phyloP scores from a whole-genome alignment of 1,140 invertebrate genomes.

The Kradibia gibbosae region DNA sequence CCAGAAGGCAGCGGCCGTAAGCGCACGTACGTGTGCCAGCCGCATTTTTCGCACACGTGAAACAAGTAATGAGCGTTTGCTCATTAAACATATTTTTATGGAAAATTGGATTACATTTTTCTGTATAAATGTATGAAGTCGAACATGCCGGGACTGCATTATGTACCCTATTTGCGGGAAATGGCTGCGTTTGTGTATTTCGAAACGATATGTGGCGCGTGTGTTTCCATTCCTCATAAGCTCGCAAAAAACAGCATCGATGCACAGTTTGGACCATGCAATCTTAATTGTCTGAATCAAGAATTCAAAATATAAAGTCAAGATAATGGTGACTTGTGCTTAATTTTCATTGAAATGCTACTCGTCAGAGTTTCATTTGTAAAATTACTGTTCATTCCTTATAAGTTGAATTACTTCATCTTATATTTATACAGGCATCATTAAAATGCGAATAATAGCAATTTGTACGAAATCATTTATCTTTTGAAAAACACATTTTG shows the following conservation, averaged over 20 bases:
- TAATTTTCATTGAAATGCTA: background rate
- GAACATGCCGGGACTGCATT: constrained; percentile 10
- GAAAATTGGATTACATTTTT: constrained; percentile 48
- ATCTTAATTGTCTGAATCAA: background rate
- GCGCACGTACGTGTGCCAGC: background rate
- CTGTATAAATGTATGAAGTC: constrained; percentile 40
- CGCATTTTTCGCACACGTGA: constrained; percentile 27
- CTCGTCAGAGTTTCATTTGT: background rate
- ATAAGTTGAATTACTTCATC: too few relatives aligned
- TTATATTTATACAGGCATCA: too few relatives aligned
- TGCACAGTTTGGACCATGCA: background rate
- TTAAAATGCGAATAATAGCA: background rate
- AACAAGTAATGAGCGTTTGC: constrained; percentile 30
- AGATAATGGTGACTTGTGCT: background rate
- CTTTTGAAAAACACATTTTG: background rate
- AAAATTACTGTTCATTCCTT: too few relatives aligned
- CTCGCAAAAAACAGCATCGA: background rate
- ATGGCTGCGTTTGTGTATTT: background rate
- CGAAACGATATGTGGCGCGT: too few relatives aligned
- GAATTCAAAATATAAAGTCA: background rate
- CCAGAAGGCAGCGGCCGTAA: constrained; percentile 3
- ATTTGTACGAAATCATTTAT: background rate
- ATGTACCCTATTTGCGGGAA: background rate
- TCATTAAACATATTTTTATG: constrained; percentile 49
- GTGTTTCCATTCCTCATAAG: background rate